Evolutionary conservation across 2,888 invertebrate genomes (phyloP).

Genomic region (Acronicta leporina): DNA sequence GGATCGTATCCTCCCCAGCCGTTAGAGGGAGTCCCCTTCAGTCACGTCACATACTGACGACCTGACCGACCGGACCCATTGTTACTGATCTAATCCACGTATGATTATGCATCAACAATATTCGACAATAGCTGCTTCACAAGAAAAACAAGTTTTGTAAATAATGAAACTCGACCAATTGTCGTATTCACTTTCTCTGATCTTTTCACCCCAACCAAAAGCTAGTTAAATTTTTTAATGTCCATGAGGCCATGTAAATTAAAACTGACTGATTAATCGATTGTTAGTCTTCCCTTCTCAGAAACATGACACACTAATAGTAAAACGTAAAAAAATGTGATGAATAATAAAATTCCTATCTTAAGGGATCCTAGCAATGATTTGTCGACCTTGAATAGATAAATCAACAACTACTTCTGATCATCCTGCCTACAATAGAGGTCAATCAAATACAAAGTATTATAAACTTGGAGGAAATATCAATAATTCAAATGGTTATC

Average conservation of each 20-base stretch:
- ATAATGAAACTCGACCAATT: conserved; percentile 77
- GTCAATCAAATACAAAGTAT: conserved; percentile 47
- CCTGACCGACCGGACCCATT: conserved; percentile 72
- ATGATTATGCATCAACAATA: conserved; percentile 80
- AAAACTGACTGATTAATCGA: conserved; percentile 68
- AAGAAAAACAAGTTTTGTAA: conserved; percentile 80
- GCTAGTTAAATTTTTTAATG: conserved; percentile 68
- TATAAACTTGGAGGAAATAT: conserved; percentile 44
- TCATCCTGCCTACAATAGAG: conserved; percentile 38
- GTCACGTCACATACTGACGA: conserved; percentile 78
- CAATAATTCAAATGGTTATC: conserved; percentile 48
- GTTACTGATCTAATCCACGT: conserved; percentile 77
- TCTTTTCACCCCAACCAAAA: conserved; percentile 65
- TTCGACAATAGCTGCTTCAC: conserved; percentile 70
- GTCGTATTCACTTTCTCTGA: conserved; percentile 78
- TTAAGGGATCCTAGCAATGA: conserved; percentile 39
- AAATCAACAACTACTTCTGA: conserved; percentile 36
- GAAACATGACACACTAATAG: conserved; percentile 41
- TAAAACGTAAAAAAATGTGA: conserved; percentile 39
- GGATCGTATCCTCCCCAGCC: conserved; percentile 64
- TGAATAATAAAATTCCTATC: conserved; percentile 35
- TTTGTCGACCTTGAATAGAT: conserved; percentile 45
- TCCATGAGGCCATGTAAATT: conserved; percentile 68
- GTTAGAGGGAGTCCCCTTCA: conserved; percentile 72
- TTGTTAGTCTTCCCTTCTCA: conserved; percentile 66